Conservation (phyloP, 1,140 invertebrate genomes). For the Temnothorax longispinosus region DNA sequence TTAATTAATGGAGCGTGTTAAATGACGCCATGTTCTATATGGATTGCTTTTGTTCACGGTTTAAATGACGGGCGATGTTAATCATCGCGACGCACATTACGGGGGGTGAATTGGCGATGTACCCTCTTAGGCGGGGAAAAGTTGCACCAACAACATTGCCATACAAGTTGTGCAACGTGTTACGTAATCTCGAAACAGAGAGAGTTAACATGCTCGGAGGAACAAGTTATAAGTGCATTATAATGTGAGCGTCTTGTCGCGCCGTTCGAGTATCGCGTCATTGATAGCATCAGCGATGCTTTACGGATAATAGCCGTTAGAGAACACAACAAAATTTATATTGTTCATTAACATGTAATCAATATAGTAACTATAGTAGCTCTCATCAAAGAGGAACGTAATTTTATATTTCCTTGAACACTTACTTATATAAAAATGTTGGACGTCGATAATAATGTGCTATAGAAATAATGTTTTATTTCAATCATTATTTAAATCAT, state of each 20-base stretch:
- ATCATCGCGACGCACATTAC: constrained; percentile 55
- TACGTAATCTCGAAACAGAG: constrained; percentile 63
- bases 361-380: background rate
- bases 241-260: constrained; percentile 14
- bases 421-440: background rate
- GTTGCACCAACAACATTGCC: constrained; percentile 32
- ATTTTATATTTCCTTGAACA: background rate
- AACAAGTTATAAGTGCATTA: constrained; percentile 63
- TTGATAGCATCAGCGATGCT: constrained; percentile 47
- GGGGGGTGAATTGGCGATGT: constrained; percentile 32
- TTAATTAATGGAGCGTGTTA: constrained; percentile 55
- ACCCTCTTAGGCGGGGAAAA: constrained; percentile 57
- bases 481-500: constrained; percentile 2
- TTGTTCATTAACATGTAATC: constrained; percentile 2
- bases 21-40: constrained; percentile 36
- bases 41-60: constrained; percentile 55
- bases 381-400: background rate
- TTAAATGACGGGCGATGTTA: constrained; percentile 60
- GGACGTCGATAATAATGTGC: background rate
- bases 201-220: constrained; percentile 66
- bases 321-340: constrained; percentile 45
- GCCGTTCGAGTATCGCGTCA: constrained; percentile 33
- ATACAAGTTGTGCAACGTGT: constrained; percentile 59
- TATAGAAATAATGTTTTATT: background rate
- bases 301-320: constrained; percentile 17